Conservation (phyloP, 2,888 invertebrate genomes). For the Halocaridina rubra region DNA sequence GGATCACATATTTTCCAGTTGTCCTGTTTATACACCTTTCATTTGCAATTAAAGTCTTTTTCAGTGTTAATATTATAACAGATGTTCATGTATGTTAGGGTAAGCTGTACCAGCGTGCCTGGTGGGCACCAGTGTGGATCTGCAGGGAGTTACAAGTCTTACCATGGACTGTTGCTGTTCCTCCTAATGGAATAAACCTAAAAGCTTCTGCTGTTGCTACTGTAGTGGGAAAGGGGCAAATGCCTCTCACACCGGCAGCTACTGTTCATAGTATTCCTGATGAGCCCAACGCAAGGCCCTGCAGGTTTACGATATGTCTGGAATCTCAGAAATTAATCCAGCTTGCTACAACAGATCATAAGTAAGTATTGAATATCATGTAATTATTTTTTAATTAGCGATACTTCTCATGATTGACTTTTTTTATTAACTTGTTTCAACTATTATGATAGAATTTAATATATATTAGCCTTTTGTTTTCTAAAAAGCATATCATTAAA, state of each 20-base stretch:
- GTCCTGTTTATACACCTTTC: too few relatives aligned
- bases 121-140: constrained; percentile 58
- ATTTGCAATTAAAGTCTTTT: too few relatives aligned
- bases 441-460: too few relatives aligned
- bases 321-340: constrained; percentile 78
- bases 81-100: too few relatives aligned
- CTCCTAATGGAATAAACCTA: constrained; percentile 7
- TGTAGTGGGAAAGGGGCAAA: constrained; percentile 71
- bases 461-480: too few relatives aligned
- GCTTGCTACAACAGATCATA: constrained; percentile 80
- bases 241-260: constrained; percentile 66
- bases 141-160: constrained; percentile 51
- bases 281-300: constrained; percentile 66
- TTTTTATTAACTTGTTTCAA: too few relatives aligned
- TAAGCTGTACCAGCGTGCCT: constrained; percentile 53
- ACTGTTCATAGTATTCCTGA: constrained; percentile 68
- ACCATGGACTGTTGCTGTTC: constrained; percentile 48
- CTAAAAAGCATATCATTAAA: too few relatives aligned
- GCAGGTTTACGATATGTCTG: constrained; percentile 77
- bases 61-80: too few relatives aligned
- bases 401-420: not conserved
- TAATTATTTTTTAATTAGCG: not conserved
- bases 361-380: too few relatives aligned
- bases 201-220: constrained; percentile 16
- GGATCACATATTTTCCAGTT: too few relatives aligned